Evolutionary conservation across 2,113 vertebrate genomes (phyloP), one percentile per base, ranked within the genome.

Genomic region (Urocolius indicus): DNA sequence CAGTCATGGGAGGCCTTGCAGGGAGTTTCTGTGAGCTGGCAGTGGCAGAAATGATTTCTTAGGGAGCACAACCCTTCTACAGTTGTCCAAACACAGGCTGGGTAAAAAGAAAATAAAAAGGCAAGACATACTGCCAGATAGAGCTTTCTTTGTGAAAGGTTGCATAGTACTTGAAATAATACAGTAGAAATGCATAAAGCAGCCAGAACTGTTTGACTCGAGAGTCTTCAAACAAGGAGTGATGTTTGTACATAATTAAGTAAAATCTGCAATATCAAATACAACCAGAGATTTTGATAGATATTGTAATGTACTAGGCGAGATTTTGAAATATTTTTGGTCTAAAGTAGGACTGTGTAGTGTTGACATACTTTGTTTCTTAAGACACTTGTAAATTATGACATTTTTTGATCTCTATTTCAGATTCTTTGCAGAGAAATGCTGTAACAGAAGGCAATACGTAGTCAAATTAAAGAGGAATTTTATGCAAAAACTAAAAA

Each of bases 161-260:
- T 59, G 32, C 3, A 10, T 14, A 49, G 54, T 58, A 16, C 49
- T 83, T 83, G 63, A 74, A 67, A 73, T 82, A 66, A 62, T 38
- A n/a, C 9, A 46, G 26, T 72, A 17, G 18, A 93, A 88, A 66
- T 81, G 45, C 52, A 69, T 79, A 72, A 79, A 73, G 29, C 71
- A 76, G 18, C 23, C 75, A 67, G 84, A 93, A 71, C 27, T 57
- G 52, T 67, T 54, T 75, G 61, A 26, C 15, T 72, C 80, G 11
- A 65, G 55, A 79, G 57, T 83, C 54, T 89, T 95, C 54, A 76
- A 87, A 84, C 61, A 75, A 26, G 38, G 24, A 90, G 24, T 46
- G 49, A 71, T 94, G 51, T 91, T 93, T 94, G 27, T 71, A 89
- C 38, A 49, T 94, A 83, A 73, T 73, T 34, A 91, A 93, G 55